Percentiles rank a stretch among this genome's conserved stretches.
These are phyloP conservation scores for Myioborus melanocephalus DNA, from an alignment of 2,797 vertebrate species.

Conservation along the genomic window DNA sequence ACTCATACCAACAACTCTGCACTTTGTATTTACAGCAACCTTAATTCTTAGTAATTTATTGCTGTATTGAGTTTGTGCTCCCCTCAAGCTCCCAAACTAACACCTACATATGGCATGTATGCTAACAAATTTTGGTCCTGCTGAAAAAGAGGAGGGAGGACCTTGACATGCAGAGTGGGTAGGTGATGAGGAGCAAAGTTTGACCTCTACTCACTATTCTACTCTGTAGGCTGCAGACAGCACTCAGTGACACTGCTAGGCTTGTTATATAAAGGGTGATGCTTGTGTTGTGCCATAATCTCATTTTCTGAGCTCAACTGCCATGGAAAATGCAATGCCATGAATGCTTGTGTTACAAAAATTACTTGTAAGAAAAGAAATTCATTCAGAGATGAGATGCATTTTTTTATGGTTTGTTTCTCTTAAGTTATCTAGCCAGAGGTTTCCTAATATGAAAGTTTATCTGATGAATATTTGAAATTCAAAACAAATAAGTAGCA, in stretches of 20 bases:
- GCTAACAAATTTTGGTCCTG: not conserved
- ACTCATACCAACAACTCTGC: not conserved
- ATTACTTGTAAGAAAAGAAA: not conserved
- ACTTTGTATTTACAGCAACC: not conserved
- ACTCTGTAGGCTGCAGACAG: not conserved
- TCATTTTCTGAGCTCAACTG: not conserved
- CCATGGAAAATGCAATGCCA: not conserved
- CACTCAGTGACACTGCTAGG: not conserved
- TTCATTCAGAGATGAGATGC: not conserved
- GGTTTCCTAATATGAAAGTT: not conserved
- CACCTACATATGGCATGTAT: not conserved
- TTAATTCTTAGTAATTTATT: not conserved
- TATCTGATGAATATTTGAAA: slow-evolving; percentile 15
- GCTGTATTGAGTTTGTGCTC: not conserved
- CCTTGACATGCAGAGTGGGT: not conserved
- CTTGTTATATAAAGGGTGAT: not conserved
- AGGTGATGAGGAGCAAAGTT: not conserved
- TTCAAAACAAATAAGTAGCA: not conserved
- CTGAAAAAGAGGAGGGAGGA: not conserved
- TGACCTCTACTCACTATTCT: not conserved
- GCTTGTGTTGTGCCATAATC: not conserved
- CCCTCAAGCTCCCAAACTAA: not conserved
- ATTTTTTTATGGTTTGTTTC: slow-evolving; percentile 2
- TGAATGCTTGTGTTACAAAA: not conserved
- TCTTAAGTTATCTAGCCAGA: not conserved